Evolutionary conservation across 1,140 invertebrate species (phyloP), one percentile per base, ranked within the genome.

Genomic region (Lasioglossum albipes): DNA sequence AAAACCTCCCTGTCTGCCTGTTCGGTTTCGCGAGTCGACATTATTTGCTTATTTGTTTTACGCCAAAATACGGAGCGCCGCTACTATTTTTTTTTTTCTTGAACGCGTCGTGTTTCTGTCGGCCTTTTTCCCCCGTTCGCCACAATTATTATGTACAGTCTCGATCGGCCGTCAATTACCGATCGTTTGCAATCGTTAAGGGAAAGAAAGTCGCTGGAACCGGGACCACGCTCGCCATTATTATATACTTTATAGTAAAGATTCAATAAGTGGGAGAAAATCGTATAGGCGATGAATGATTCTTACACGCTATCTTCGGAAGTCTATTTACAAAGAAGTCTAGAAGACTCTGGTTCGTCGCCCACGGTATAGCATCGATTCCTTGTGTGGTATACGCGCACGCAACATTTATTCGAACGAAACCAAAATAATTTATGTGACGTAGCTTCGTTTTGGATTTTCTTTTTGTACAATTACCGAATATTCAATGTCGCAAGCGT

Each of bases 251-350:
- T 84, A 87, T 78, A 86, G 74, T 88, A 75, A 75, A 87, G 81
- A 83, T 86, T 84, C 65, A 57, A 81, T 79, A 86, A 86, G 76
- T 82, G 59, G 82, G 77, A 89, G 84, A 86, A 89, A 89, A 88
- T 88, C 72, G 79, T 88, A 77, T 87, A 87, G 88, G 86, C 87
- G 84, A 81, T 75, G 79, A 84, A 84, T 86, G 79, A 86, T 74
- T 82, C 79, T 87, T 80, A 67, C 70, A 61, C 16, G 20, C 52
- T 74, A 79, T 66, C 18, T 20, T 74, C 70, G 77, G 27, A 57
- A 79, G 31, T 84, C 82, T 85, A 85, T 84, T 81, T 85, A 85
- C 84, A 85, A n/a, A 52, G 27, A 66, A 79, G 66, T 79, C 71
- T 52, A 74, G 54, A 74, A 49, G 52, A 73, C 59, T n/a, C 20